Conservation (phyloP, 2,797 vertebrate species). For the Sitta carolinensis region DNA sequence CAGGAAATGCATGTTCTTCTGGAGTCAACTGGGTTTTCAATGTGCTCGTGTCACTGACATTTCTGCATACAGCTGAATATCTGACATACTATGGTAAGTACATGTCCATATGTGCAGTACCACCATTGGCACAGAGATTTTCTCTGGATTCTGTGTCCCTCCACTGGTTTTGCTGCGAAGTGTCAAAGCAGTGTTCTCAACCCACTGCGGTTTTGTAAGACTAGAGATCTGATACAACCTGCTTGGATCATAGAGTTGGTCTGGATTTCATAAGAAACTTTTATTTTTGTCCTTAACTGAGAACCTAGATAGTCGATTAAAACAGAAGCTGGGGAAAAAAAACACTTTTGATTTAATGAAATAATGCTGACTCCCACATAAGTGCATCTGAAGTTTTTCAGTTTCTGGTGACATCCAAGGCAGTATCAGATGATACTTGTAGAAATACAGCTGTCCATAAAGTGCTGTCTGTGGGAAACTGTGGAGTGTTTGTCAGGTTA, state of each 20-base stretch:
- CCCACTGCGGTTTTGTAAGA: neutral
- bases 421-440: neutral
- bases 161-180: neutral
- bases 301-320: neutral
- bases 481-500: neutral
- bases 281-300: neutral
- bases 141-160: neutral
- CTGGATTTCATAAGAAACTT: neutral
- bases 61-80: constrained; percentile 92
- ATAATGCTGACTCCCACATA: neutral
- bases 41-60: constrained; percentile 92
- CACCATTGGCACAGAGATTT: neutral
- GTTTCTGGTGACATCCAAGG: neutral
- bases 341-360: neutral
- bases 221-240: neutral
- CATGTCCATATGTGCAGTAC: neutral
- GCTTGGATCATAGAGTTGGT: neutral
- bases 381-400: neutral
- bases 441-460: neutral
- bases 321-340: neutral
- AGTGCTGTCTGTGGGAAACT: neutral
- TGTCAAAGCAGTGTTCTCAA: neutral
- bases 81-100: constrained; percentile 94
- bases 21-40: constrained; percentile 98
- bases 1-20: constrained; percentile 94